Percentiles rank a stretch among this genome's conserved stretches.
Evolutionary conservation across 2,888 invertebrate genomes (phyloP).

Genomic region (Mactromeris polynyma): DNA sequence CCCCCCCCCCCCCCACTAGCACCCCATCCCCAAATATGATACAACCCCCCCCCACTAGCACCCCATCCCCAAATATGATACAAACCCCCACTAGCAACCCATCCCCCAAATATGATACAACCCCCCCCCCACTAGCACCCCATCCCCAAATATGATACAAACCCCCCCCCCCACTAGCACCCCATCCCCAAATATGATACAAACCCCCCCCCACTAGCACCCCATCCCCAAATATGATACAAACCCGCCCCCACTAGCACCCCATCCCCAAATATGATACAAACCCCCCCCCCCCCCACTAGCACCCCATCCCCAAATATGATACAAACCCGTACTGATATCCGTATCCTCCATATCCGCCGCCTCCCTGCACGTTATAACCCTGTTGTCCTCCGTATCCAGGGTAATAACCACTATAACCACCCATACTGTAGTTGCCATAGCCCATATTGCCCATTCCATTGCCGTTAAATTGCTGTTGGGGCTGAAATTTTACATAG

Average conservation of each 20-base stretch:
- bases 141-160: neutral
- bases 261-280: neutral
- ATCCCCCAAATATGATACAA: neutral
- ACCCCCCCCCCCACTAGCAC: neutral
- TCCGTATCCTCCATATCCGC: constrained; percentile 73
- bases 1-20: neutral
- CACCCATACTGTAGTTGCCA: constrained; percentile 80
- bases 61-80: neutral
- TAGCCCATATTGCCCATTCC: constrained; percentile 63
- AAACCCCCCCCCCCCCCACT: neutral
- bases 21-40: neutral
- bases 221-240: neutral
- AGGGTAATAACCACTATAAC: constrained; percentile 72
- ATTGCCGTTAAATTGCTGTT: constrained; percentile 66
- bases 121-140: neutral
- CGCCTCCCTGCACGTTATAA: constrained; percentile 73
- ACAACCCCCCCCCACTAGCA: neutral
- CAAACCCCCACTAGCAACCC: neutral
- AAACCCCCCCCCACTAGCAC: neutral
- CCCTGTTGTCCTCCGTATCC: constrained; percentile 68
- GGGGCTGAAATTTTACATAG: constrained; percentile 60
- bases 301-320: neutral
- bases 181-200: neutral
- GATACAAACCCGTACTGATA: constrained; percentile 76
- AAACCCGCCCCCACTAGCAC: neutral